Evolutionary conservation across 2,113 vertebrate genomes (phyloP).

Genomic region (Zootoca vivipara): DNA sequence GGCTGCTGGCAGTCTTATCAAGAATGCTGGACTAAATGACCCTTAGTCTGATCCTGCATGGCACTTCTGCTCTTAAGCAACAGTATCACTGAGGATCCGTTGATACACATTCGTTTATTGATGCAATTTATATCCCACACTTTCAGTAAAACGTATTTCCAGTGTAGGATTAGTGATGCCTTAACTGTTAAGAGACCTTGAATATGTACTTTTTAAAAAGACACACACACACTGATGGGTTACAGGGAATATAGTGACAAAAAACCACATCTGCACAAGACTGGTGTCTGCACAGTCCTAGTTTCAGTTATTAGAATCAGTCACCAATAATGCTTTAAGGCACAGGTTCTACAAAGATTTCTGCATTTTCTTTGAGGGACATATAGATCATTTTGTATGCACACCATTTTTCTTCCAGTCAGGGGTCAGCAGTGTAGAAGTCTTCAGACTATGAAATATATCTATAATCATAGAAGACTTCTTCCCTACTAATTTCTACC

Average conservation of each 20-base stretch:
- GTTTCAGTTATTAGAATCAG: not conserved
- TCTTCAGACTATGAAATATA: not conserved
- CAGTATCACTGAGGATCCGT: not conserved
- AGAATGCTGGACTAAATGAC: not conserved
- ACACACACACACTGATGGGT: not conserved
- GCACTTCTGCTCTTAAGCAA: not conserved
- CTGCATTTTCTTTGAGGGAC: no score
- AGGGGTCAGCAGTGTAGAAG: no score
- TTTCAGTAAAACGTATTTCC: not conserved
- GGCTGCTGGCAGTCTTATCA: not conserved
- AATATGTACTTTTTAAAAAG: not conserved
- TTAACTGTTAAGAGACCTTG: not conserved
- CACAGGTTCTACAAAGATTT: no score
- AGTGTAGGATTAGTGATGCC: not conserved
- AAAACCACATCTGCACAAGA: not conserved
- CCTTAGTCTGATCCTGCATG: not conserved
- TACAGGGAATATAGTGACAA: not conserved
- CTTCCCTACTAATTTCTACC: not conserved
- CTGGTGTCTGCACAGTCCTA: not conserved
- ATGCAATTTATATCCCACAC: not conserved
- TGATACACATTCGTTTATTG: not conserved
- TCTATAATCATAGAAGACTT: no score
- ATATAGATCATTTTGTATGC: not conserved
- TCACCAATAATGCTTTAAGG: not conserved
- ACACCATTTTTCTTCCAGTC: not conserved